These are phyloP conservation scores for Bubo scandiacus DNA, from an alignment of 2,113 vertebrate species.

Conservation along the genomic window DNA sequence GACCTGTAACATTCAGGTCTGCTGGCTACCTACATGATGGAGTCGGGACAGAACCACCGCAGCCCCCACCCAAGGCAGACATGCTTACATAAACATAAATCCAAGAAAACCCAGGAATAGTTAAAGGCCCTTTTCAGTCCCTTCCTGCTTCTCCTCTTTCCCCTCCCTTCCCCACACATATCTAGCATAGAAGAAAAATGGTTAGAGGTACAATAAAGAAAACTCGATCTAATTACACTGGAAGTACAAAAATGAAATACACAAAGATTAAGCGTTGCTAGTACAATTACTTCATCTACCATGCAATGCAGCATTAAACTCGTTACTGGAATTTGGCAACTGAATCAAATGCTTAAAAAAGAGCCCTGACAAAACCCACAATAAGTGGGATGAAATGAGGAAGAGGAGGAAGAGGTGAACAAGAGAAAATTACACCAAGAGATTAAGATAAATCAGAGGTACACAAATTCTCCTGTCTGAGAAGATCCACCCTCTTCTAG, in stretches of 20 bases:
- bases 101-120: neutral
- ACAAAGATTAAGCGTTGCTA: neutral
- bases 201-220: neutral
- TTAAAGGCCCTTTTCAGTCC: neutral
- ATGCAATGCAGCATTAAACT: neutral
- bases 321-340: neutral
- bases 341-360: neutral
- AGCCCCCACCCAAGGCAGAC: neutral
- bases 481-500: neutral
- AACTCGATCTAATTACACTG: neutral
- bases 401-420: neutral
- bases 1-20: neutral
- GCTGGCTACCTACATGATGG: neutral
- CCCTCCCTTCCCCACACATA: neutral
- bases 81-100: rapidly evolving
- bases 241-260: neutral
- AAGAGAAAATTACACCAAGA: neutral
- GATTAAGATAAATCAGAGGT: neutral
- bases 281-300: neutral
- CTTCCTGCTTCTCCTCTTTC: neutral
- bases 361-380: neutral
- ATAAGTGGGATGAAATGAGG: neutral
- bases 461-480: neutral
- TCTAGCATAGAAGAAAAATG: neutral
- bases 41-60: neutral